Evolutionary conservation across 2,888 invertebrate genomes (phyloP).

Genomic region (Campopleginae sp.): DNA sequence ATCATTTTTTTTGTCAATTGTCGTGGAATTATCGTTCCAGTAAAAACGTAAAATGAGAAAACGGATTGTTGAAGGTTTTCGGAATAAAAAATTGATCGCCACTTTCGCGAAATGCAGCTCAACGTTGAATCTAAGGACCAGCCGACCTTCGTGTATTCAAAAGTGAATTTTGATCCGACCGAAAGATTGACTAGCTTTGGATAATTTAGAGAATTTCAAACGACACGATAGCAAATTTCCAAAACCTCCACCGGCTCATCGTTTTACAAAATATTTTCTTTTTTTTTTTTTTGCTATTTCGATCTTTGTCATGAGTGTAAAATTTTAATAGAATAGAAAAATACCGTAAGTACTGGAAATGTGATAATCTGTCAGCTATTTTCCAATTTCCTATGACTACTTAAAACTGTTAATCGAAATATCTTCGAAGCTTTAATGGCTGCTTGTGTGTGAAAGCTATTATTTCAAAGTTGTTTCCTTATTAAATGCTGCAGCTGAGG

Average conservation of each 20-base stretch:
- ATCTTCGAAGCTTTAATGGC: constrained; percentile 6
- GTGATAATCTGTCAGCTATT: neutral
- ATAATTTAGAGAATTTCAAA: neutral
- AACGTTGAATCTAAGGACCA: neutral
- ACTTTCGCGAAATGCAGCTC: neutral
- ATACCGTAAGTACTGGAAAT: neutral
- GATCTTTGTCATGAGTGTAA: neutral
- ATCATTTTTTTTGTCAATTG: neutral
- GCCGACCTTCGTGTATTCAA: neutral
- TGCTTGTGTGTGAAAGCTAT: constrained; percentile 13
- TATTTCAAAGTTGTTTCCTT: neutral
- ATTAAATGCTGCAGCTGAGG: constrained; percentile 88
- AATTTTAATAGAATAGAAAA: neutral
- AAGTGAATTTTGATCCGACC: neutral
- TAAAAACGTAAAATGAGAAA: neutral
- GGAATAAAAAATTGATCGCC: neutral
- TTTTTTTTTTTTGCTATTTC: neutral
- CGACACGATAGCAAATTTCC: neutral
- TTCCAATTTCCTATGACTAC: constrained; percentile 28
- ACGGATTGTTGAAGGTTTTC: neutral
- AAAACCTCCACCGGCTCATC: neutral
- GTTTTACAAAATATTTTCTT: neutral
- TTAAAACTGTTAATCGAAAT: constrained; percentile 13
- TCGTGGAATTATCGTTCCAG: neutral
- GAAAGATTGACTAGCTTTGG: neutral